Base-by-base conservation (phyloP, 1,140 invertebrate genomes). In the Ctenoplectra terminalis region DNA sequence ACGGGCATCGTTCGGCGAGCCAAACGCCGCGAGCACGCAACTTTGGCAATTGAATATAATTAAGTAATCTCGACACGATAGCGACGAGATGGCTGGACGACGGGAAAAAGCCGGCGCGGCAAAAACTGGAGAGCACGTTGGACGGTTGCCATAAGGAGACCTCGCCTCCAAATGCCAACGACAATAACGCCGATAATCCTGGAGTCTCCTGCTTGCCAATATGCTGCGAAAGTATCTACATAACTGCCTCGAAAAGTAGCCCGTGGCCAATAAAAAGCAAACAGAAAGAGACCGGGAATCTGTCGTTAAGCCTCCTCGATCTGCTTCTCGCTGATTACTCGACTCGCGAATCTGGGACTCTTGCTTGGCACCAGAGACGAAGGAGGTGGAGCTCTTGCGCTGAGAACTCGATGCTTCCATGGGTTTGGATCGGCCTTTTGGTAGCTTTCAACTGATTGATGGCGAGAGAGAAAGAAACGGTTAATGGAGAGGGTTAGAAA, bases 21-120 rank as follows among this genome's bases (percentile, higher is more conserved):
- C 78, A 86, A 75, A 82, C 73, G 66, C 34, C 23, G 46, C 46
- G 48, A 61, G 9, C 60, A 52, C 70, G 54, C 78, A 93, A 93
- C 90, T 93, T 94, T 91, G 88, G 88, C 92, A 91, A 93, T 93
- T 92, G 92, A 93, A 93, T 93, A 91, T 91, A 91, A 93, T 92
- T 91, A 91, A 91, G 90, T 87, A 90, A 92, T 90, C 87, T 82
- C 70, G 67, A 85, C 6, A 23, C 8, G 52, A 43, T 26, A 58
- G 83, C 87, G 88, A 84, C 84, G 64, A 56, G 85, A 79, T 46
- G 20, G 46, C 9, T 1, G 70, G 72, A 84, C 80, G 78, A 78
- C 74, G 83, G 52, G 67, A 81, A 69, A 56, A 81, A 80, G 82
- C 37, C 56, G 66, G 71, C 60, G 72, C 34, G 75, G 73, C 54